Evolutionary conservation across 2,888 invertebrate genomes (phyloP), one percentile per base, ranked within the genome.

Genomic region (Noctua janthe): DNA sequence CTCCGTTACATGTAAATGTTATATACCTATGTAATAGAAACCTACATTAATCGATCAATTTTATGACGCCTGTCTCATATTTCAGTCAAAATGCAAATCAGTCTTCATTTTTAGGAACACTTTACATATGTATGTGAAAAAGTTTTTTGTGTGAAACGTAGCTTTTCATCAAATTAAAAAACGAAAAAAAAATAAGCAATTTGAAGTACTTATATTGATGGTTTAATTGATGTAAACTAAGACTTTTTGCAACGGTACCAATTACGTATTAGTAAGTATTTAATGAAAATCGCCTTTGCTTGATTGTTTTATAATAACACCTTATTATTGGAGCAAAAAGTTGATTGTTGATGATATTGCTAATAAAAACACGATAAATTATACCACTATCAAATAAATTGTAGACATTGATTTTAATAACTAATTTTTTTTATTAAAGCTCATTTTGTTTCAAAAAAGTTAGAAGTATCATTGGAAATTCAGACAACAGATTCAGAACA

Each of bases 291-390:
- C 8, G 2, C 64, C 23, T 74, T 43, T 6, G 11, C 4, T 49
- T 70, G 4, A 80, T 70, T 81, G 62, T 67, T 43, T 59, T 35
- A 20, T 51, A 80, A 80, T 80, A 51, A 74, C 39, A 69, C 15
- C 11, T 20, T 43, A n/a, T n/a, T 51, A 43, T 17, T 62, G 13
- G 20, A 62, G 10, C 11, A 81, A 81, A 81, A 62, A 51, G 17
- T 35, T 20, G 0, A 69, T 23, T 80, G 35, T 0, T 15, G 11
- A 49, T 56, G 11, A 67, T 35, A 49, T 56, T 67, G 20, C 47
- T 11, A 54, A 76, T 35, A 4, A 39, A 49, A 39, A 15, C 1
- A 59, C 2, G n/a, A 20, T 47, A 69, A 69, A 69, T 47, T 17
- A 8, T 10, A 43, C 43, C 15, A 29, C 3, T 17, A 51, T 43